phyloP scores from a whole-genome alignment of 2,113 vertebrate species.

The Crotalus horridus region DNA sequence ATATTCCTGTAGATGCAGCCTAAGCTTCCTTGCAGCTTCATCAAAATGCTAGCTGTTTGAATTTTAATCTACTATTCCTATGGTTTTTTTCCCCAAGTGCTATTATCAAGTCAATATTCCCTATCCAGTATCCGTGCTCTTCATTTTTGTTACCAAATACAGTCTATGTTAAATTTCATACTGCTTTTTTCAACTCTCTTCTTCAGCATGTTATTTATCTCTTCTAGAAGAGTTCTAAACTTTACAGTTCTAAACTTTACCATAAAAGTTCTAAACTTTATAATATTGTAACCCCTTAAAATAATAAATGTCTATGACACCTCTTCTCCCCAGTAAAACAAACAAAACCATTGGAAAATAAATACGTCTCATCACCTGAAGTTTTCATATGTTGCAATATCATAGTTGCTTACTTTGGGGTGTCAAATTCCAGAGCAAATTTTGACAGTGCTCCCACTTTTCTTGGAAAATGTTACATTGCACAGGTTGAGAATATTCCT shows the following conservation, averaged over 20 bases:
- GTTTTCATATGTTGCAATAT: not conserved
- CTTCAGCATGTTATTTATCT: not conserved
- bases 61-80: not conserved
- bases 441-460: not conserved
- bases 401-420: not conserved
- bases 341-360: not conserved
- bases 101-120: not conserved
- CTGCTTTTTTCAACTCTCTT: not conserved
- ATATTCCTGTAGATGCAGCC: not conserved
- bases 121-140: not conserved
- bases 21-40: not conserved
- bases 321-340: not conserved
- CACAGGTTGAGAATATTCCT: not conserved
- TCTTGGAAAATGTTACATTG: not conserved
- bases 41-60: not conserved
- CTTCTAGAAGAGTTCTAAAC: not conserved
- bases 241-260: not conserved
- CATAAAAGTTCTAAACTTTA: not conserved
- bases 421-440: not conserved
- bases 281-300: not conserved
- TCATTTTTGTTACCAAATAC: not conserved
- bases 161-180: not conserved
- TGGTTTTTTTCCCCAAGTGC: not conserved
- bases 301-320: not conserved
- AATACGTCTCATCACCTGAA: not conserved